Evolutionary conservation across 2,797 vertebrate genomes (phyloP).

Genomic region (Balearica regulorum): DNA sequence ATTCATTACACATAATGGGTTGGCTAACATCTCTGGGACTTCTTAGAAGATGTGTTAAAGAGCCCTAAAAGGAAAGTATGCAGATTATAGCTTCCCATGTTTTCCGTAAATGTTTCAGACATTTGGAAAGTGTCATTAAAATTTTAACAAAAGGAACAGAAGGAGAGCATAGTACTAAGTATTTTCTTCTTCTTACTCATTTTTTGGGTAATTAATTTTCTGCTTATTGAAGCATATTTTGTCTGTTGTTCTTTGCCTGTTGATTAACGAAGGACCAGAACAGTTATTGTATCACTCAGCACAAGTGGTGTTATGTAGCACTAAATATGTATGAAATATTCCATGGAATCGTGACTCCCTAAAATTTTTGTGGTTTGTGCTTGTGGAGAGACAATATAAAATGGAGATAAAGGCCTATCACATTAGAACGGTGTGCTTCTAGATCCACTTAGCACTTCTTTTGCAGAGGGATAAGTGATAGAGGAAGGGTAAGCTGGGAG

Average conservation of each 20-base stretch:
- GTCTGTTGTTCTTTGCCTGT: neutral
- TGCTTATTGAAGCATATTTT: constrained; percentile 6
- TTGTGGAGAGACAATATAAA: neutral
- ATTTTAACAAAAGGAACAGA: constrained; percentile 5
- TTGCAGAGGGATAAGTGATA: neutral
- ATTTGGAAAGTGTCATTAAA: neutral
- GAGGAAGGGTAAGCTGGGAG: neutral
- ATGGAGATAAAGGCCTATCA: neutral
- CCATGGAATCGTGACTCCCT: neutral
- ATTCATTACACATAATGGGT: constrained; percentile 61
- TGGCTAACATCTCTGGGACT: constrained; percentile 47
- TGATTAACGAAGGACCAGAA: neutral
- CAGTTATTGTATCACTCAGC: neutral
- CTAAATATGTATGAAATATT: neutral
- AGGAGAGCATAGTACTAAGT: neutral
- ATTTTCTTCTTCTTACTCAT: neutral
- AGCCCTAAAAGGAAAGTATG: constrained; percentile 10
- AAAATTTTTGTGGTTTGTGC: neutral
- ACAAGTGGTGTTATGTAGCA: neutral
- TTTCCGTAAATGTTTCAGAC: neutral
- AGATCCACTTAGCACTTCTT: neutral
- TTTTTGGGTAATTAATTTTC: neutral
- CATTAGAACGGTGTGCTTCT: neutral
- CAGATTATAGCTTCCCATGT: constrained; percentile 15
- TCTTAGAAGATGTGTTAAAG: constrained; percentile 43